A percentile compares a stretch with the other conserved stretches of the same genome.
These are phyloP conservation scores for Neria commutata DNA, from an alignment of 2,888 invertebrate species.

Conservation along the genomic window DNA sequence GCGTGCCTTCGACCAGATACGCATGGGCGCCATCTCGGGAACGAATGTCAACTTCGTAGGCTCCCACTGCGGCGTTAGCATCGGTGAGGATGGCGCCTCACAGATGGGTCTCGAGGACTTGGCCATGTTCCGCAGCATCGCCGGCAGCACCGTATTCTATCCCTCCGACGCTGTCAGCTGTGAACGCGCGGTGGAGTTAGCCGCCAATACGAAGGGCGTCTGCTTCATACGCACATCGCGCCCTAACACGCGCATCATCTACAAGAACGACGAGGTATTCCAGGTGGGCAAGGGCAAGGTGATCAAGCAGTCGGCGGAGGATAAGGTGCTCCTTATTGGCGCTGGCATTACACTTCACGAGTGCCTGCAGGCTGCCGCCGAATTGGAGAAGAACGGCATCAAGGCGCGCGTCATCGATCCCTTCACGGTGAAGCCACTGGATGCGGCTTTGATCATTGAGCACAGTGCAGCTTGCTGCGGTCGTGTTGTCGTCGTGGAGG, in stretches of 20 bases:
- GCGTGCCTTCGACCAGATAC: constrained; percentile 96
- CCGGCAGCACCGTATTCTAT: constrained; percentile 80
- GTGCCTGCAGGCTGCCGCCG: constrained; percentile 81
- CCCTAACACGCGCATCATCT: constrained; percentile 86
- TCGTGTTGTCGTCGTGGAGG: constrained; percentile 90
- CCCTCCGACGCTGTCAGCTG: constrained; percentile 92
- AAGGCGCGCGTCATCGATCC: constrained; percentile 88
- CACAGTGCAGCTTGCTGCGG: constrained; percentile 83
- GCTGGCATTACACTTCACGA: constrained; percentile 95
- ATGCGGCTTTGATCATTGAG: constrained; percentile 74
- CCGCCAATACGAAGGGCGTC: constrained; percentile 92
- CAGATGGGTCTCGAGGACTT: constrained; percentile 99
- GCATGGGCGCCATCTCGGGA: constrained; percentile 99
- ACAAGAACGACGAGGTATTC: constrained; percentile 83
- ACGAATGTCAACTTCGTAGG: constrained; percentile 96
- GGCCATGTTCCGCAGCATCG: constrained; percentile 91
- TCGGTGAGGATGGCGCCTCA: constrained; percentile 98
- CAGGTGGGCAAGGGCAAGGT: constrained; percentile 80
- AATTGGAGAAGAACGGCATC: constrained; percentile 73
- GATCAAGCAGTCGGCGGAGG: constrained; percentile 75
- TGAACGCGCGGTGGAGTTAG: constrained; percentile 93
- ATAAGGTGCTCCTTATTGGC: constrained; percentile 87
- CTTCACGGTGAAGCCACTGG: constrained; percentile 96
- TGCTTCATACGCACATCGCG: constrained; percentile 96
- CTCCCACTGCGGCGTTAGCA: constrained; percentile 97